Percentiles rank a stretch among this genome's conserved stretches.
Conservation (phyloP, 2,888 invertebrate genomes). For the Brachycybe producta region DNA sequence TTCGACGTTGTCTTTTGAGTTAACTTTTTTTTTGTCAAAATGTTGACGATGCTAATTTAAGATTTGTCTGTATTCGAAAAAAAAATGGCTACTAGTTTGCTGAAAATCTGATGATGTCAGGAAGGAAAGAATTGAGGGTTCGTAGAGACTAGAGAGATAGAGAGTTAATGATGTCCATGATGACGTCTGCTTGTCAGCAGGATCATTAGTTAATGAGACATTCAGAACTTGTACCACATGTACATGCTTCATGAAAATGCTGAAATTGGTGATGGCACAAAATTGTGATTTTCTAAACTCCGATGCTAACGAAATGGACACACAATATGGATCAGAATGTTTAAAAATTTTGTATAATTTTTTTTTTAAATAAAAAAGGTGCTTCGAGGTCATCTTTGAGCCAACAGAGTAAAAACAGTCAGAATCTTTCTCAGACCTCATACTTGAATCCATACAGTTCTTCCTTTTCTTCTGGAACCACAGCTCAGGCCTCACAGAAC, state of each 20-base stretch:
- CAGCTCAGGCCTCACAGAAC: conserved; percentile 13
- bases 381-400: conserved; percentile 1
- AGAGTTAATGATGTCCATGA: not conserved
- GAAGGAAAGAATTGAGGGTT: not conserved
- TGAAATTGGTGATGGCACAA: not conserved
- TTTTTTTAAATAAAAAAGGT: too few relatives aligned
- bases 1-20: too few relatives aligned
- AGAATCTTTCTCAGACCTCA: conserved; percentile 11
- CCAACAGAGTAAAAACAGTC: conserved; percentile 8
- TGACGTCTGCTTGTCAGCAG: not conserved
- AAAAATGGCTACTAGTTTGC: too few relatives aligned
- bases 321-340: too few relatives aligned
- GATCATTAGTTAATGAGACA: conserved; percentile 3
- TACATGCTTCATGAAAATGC: too few relatives aligned
- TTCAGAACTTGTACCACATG: too few relatives aligned
- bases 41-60: too few relatives aligned
- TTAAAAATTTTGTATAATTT: too few relatives aligned
- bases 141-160: not conserved
- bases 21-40: too few relatives aligned
- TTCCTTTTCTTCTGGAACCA: conserved; percentile 15
- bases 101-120: too few relatives aligned
- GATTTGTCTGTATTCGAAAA: too few relatives aligned
- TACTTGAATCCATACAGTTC: conserved; percentile 20
- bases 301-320: too few relatives aligned
- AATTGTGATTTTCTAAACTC: not conserved